Evolutionary conservation across 2,888 invertebrate genomes (phyloP).

Genomic region (Stictocephala bisonia): DNA sequence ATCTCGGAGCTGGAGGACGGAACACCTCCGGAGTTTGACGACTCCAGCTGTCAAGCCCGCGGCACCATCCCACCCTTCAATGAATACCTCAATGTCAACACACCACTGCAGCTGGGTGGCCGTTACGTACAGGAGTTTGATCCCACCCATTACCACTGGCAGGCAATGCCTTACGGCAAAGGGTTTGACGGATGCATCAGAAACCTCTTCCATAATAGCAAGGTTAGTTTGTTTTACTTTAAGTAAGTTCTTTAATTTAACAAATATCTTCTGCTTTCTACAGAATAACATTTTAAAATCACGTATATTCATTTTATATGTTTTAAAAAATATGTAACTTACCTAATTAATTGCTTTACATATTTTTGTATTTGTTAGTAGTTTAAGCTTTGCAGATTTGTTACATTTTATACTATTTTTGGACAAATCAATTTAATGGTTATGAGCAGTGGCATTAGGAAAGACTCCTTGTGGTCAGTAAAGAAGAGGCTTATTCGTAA

Average conservation of each 20-base stretch:
- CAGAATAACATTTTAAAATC: not conserved
- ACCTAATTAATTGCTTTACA: too few relatives aligned
- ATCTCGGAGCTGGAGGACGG: slow-evolving; percentile 92
- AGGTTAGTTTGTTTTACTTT: slow-evolving; percentile 61
- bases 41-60: slow-evolving; percentile 88
- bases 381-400: too few relatives aligned
- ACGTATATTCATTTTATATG: not conserved
- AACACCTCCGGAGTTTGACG: slow-evolving; percentile 88
- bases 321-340: too few relatives aligned
- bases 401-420: too few relatives aligned
- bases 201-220: slow-evolving; percentile 95
- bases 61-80: slow-evolving; percentile 94
- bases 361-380: too few relatives aligned
- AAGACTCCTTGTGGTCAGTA: too few relatives aligned
- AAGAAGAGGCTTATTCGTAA: too few relatives aligned
- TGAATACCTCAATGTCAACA: slow-evolving; percentile 95
- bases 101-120: slow-evolving; percentile 95
- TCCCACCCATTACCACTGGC: slow-evolving; percentile 90
- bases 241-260: not conserved
- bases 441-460: too few relatives aligned
- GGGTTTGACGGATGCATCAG: slow-evolving; percentile 97
- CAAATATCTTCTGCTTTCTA: not conserved
- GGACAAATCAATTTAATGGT: too few relatives aligned
- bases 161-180: slow-evolving; percentile 88
- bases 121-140: slow-evolving; percentile 91